phyloP scores from a whole-genome alignment of 1,140 invertebrate genomes.

The Cardiocondyla obscurior region DNA sequence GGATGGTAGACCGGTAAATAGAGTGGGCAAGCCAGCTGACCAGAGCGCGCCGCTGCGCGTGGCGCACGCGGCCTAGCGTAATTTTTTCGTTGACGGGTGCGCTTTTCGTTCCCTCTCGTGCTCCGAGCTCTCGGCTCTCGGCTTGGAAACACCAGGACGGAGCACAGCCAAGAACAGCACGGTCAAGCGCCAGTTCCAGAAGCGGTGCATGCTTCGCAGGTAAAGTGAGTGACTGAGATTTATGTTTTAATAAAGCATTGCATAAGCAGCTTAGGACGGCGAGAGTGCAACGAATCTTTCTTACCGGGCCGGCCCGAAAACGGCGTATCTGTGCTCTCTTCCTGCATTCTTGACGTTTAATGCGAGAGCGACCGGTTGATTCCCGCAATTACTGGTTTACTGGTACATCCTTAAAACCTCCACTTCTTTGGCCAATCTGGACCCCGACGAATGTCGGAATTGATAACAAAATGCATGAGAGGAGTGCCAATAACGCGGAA shows the following conservation, averaged over 20 bases:
- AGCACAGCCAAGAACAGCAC: background rate
- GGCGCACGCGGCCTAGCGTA: too few relatives aligned
- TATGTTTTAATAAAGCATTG: conserved; percentile 22
- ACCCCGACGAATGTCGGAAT: background rate
- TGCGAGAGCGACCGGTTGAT: background rate
- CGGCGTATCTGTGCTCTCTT: background rate
- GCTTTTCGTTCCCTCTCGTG: too few relatives aligned
- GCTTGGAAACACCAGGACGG: background rate
- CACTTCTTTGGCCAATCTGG: background rate
- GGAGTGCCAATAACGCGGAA: background rate
- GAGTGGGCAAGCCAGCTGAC: too few relatives aligned
- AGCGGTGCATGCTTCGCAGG: background rate
- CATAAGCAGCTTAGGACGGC: background rate
- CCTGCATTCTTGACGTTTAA: background rate
- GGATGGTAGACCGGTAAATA: too few relatives aligned
- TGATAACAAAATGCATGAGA: conserved; percentile 3
- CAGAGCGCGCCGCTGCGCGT: too few relatives aligned
- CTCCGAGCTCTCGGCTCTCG: background rate
- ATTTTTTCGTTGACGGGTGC: too few relatives aligned
- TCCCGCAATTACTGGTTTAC: background rate
- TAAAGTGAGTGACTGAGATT: background rate
- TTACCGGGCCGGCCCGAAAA: background rate
- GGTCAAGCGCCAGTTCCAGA: background rate
- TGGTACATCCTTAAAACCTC: background rate
- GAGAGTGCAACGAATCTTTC: background rate